A percentile compares a stretch with the other conserved stretches of the same genome.
Conservation (phyloP, 2,888 invertebrate genomes). For the Mesorhabditis belari region DNA sequence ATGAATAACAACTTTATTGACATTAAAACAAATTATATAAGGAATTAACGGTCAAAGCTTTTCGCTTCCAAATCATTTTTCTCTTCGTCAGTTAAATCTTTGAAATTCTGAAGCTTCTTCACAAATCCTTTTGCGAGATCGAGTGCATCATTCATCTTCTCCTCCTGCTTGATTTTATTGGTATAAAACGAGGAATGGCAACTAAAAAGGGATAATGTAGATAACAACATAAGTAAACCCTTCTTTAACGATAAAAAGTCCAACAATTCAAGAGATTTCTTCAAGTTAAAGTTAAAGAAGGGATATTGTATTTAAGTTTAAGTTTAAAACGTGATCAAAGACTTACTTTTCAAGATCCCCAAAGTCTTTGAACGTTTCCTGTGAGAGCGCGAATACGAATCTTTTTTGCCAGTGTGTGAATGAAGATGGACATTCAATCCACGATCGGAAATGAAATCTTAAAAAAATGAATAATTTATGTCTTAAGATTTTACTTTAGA, state of each 20-base stretch:
- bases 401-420: neutral
- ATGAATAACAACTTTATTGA: too few species aligned
- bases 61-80: conserved; percentile 6
- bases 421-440: neutral
- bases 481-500: too few species aligned
- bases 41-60: too few species aligned
- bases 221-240: neutral
- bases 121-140: conserved; percentile 4
- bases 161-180: neutral
- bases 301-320: neutral
- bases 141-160: conserved; percentile 6
- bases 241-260: neutral
- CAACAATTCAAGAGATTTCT: neutral
- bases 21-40: too few species aligned
- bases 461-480: too few species aligned
- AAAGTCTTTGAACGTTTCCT: neutral
- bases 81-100: conserved; percentile 7
- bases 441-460: conserved; percentile 1
- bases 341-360: neutral
- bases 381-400: neutral
- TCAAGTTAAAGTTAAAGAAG: neutral
- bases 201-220: neutral
- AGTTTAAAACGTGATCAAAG: too few species aligned
- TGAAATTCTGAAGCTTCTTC: conserved; percentile 5
- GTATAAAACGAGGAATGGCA: conserved; percentile 2